Percentiles rank a stretch among this genome's conserved stretches.
Evolutionary conservation across 2,797 vertebrate genomes (phyloP).

Genomic region (Falco biarmicus): DNA sequence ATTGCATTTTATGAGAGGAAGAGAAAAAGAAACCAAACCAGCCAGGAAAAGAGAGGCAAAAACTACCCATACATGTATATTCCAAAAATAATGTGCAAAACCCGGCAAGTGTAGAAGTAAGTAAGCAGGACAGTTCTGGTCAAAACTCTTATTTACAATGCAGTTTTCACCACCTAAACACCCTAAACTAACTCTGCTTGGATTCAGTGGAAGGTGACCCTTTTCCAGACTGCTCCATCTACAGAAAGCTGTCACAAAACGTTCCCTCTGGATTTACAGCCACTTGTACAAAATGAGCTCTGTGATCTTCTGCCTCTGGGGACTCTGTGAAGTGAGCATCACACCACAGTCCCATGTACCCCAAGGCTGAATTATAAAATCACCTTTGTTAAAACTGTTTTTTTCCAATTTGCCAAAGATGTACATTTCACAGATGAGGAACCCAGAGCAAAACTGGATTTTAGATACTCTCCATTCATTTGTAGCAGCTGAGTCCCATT

Average conservation of each 20-base stretch:
- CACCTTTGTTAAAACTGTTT: neutral
- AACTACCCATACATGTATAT: neutral
- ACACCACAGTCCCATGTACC: fast-evolving
- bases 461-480: neutral
- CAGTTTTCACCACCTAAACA: neutral
- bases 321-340: neutral
- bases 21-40: neutral
- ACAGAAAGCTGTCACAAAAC: neutral
- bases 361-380: neutral
- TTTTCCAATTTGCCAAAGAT: neutral
- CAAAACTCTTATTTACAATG: neutral
- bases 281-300: neutral
- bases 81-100: neutral
- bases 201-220: neutral
- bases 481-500: neutral
- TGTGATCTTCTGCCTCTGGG: neutral
- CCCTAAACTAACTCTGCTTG: neutral
- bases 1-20: neutral
- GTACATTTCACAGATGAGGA: neutral
- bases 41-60: neutral
- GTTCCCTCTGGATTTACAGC: neutral
- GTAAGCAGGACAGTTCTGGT: neutral
- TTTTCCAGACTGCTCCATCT: neutral
- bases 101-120: neutral
- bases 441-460: neutral